Conservation (phyloP, 2,113 vertebrate genomes). For the Heterotilapia buettikoferi region DNA sequence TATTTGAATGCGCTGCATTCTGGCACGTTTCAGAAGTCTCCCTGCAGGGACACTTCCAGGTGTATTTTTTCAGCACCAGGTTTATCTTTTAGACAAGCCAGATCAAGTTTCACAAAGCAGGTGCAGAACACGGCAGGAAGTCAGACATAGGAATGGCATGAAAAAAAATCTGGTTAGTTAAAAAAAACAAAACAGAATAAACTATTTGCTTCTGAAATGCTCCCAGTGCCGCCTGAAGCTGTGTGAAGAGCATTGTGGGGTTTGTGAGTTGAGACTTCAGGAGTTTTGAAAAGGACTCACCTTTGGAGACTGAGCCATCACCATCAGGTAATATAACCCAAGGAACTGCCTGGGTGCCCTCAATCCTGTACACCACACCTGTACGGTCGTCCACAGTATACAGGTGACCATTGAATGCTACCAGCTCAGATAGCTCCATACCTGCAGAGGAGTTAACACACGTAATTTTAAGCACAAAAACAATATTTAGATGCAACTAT, state of each 20-base stretch:
- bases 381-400: slow-evolving; percentile 92
- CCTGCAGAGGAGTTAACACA: slow-evolving; percentile 53
- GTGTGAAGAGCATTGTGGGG: accelerated
- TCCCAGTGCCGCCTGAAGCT: not conserved
- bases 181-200: accelerated
- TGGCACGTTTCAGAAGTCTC: accelerated
- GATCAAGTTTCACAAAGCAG: not conserved
- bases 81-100: not conserved
- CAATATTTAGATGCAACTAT: not conserved
- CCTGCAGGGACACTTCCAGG: not conserved
- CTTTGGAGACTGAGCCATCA: slow-evolving; percentile 87
- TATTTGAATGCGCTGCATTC: accelerated
- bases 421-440: slow-evolving; percentile 95
- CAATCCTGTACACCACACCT: slow-evolving; percentile 87
- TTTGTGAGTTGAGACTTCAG: not conserved
- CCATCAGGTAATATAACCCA: slow-evolving; percentile 96
- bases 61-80: not conserved
- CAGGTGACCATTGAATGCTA: slow-evolving; percentile 87
- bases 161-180: not conserved
- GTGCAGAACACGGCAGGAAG: not conserved
- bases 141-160: not conserved
- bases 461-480: not conserved
- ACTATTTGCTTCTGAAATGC: not conserved
- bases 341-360: slow-evolving; percentile 81
- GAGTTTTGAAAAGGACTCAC: slow-evolving; percentile 60